These are phyloP conservation scores for Bombyx huttoni DNA, from an alignment of 2,888 invertebrate genomes.

Conservation along the genomic window DNA sequence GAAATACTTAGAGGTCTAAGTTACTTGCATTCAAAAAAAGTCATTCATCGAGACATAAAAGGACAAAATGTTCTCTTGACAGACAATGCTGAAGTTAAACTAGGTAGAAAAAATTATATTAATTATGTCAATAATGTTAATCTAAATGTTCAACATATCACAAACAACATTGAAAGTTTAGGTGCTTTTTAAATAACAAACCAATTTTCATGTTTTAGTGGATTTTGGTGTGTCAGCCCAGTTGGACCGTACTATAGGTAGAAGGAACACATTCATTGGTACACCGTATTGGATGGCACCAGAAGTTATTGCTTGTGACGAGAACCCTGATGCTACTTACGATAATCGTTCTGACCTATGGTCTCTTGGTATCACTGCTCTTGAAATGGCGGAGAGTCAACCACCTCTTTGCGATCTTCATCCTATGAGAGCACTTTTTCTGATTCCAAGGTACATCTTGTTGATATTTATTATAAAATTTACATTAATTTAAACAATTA, in stretches of 20 bases:
- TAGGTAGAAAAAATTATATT: constrained; percentile 73
- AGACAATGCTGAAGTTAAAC: constrained; percentile 99
- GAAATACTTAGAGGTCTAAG: constrained; percentile 95
- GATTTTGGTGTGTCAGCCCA: constrained; percentile 99
- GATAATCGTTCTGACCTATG: constrained; percentile 96
- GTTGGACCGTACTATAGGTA: constrained; percentile 97
- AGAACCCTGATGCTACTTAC: constrained; percentile 99
- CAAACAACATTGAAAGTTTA: not conserved
- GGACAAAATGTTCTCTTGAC: constrained; percentile 99
- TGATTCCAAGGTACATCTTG: constrained; percentile 82
- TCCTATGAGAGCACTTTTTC: constrained; percentile 98
- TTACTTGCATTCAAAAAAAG: constrained; percentile 98
- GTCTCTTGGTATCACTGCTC: constrained; percentile 96
- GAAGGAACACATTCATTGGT: constrained; percentile 99
- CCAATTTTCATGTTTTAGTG: constrained; percentile 67
- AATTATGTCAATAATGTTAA: too few species aligned
- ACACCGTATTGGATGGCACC: constrained; percentile 99
- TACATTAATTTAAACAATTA: not conserved
- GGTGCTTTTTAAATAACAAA: not conserved
- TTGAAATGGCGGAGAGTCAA: constrained; percentile 99
- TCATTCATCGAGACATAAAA: constrained; percentile 99
- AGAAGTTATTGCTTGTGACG: constrained; percentile 99
- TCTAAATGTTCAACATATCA: too few species aligned
- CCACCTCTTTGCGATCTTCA: constrained; percentile 99
- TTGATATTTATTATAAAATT: not conserved